Base-by-base conservation (phyloP, 2,113 vertebrate species). In the Podarcis raffonei region DNA sequence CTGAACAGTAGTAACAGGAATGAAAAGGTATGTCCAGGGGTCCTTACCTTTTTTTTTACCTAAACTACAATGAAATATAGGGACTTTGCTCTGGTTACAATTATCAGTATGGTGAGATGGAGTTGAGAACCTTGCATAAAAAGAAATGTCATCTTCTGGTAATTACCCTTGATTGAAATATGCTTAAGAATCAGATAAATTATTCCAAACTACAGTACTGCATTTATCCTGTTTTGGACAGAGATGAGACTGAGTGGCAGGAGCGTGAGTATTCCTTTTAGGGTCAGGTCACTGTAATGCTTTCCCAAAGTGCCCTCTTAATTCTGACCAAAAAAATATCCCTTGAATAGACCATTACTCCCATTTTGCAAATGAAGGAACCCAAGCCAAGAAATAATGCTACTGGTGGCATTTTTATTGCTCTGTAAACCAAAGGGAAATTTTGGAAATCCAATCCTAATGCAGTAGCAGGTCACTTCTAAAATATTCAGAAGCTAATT, bases 1-100 rank as follows among this genome's bases (percentile, higher is more conserved):
- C 96, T 91, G 97, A 97, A 89, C 96, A 98, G 87, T 97, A 97
- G 87, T 97, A 97, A 93, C 93, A 94, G 75, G 86, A 92, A 89
- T 53, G 87, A 91, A 91, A 87, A 94, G 92, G 97, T 97, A 89
- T 96, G 96, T 95, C n/a, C 5, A 35, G 7, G 27, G 69, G 69
- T 11, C 30, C 5, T 71, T 71, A 71, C 12, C 25, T 9, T 6
- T 8, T 11, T 71, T 66, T 27, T 68, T 25, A 68, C 25, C 22
- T 68, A 30, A 25, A 32, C n/a, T 75, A 27, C 42, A 30, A 25
- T 48, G 39, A 53, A 42, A 27, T 8, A 11, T 48, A 27, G 76
- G 27, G 39, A 30, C 25, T 53, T 48, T 18, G 13, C 13, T 18
- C 59, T 62, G 59, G 59, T 62, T 62, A 62, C 16, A 62, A 62